Percentiles rank a stretch among this genome's conserved stretches.
Evolutionary conservation across 2,888 invertebrate genomes (phyloP).

Genomic region (Scaptomyza polygonia): DNA sequence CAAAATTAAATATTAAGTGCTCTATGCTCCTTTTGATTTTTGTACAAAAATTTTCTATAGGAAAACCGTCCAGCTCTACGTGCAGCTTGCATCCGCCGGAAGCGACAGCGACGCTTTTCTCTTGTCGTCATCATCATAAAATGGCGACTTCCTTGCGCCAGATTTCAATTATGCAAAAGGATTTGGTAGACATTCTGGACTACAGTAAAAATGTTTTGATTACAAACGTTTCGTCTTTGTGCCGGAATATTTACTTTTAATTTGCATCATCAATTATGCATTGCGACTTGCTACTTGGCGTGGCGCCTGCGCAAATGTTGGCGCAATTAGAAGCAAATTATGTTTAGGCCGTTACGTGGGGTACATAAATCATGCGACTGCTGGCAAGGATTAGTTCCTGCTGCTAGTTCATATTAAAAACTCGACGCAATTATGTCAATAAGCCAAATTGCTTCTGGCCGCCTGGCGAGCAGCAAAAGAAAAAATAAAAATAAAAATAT

Average conservation of each 20-base stretch:
- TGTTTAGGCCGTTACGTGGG: slow-evolving; percentile 58
- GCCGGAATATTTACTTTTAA: slow-evolving; percentile 66
- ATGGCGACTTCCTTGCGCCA: slow-evolving; percentile 54
- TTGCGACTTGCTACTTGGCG: slow-evolving; percentile 37
- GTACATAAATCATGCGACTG: slow-evolving; percentile 55
- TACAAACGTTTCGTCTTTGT: slow-evolving; percentile 20
- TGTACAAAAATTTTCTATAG: neutral
- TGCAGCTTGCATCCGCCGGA: slow-evolving; percentile 47
- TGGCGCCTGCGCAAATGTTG: slow-evolving; percentile 58
- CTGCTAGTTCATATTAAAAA: slow-evolving; percentile 54
- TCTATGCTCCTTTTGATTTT: neutral
- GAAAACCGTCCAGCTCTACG: slow-evolving; percentile 2
- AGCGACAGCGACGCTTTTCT: slow-evolving; percentile 53
- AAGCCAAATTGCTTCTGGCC: slow-evolving; percentile 67
- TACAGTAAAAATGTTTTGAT: slow-evolving; percentile 42
- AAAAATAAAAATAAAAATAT: neutral
- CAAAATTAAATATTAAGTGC: neutral
- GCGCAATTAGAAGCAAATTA: slow-evolving; percentile 55
- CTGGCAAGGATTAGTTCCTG: slow-evolving; percentile 45
- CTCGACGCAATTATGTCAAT: slow-evolving; percentile 69
- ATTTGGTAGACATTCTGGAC: slow-evolving; percentile 39
- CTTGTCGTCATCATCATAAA: slow-evolving; percentile 41
- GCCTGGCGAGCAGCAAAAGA: neutral
- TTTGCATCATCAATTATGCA: slow-evolving; percentile 72
- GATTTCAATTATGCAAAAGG: slow-evolving; percentile 73